These are phyloP conservation scores for Ctenicera cuprea DNA, from an alignment of 2,888 invertebrate species.

Conservation along the genomic window DNA sequence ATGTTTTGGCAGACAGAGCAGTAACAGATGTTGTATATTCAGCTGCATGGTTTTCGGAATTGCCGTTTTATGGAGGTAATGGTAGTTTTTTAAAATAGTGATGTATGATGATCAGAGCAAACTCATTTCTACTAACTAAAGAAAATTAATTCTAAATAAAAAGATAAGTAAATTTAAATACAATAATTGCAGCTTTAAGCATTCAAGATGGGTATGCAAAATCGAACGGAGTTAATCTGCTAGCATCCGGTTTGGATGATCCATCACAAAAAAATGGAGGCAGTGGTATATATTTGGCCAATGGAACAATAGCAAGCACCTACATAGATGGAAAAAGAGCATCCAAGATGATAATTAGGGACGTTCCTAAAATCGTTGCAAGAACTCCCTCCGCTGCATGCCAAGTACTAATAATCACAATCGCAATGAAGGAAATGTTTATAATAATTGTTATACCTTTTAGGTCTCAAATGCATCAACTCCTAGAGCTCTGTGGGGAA, in stretches of 20 bases:
- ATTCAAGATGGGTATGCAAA: conserved; percentile 61
- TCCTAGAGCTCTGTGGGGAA: neutral
- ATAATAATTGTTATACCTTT: neutral
- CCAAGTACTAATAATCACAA: conserved; percentile 43
- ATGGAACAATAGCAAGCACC: conserved; percentile 53
- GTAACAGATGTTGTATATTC: conserved; percentile 80
- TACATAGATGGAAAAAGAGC: conserved; percentile 50
- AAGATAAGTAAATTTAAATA: too few species aligned
- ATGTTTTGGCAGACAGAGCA: conserved; percentile 67
- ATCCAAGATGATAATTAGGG: conserved; percentile 51
- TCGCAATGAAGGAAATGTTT: neutral
- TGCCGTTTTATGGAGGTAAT: conserved; percentile 85
- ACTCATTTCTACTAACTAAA: too few species aligned
- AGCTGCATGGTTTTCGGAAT: conserved; percentile 88
- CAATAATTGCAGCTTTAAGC: conserved; percentile 58
- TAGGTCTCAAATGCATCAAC: neutral
- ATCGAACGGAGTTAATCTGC: conserved; percentile 59
- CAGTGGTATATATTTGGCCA: conserved; percentile 59
- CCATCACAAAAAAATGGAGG: conserved; percentile 57
- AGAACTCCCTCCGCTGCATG: conserved; percentile 16
- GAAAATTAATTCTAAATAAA: too few species aligned
- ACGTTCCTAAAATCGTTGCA: conserved; percentile 50
- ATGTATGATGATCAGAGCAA: too few species aligned
- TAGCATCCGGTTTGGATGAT: conserved; percentile 58
- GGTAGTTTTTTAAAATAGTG: too few species aligned